These are phyloP conservation scores for Drosophila affinis DNA, from an alignment of 2,888 invertebrate genomes.

Conservation along the genomic window DNA sequence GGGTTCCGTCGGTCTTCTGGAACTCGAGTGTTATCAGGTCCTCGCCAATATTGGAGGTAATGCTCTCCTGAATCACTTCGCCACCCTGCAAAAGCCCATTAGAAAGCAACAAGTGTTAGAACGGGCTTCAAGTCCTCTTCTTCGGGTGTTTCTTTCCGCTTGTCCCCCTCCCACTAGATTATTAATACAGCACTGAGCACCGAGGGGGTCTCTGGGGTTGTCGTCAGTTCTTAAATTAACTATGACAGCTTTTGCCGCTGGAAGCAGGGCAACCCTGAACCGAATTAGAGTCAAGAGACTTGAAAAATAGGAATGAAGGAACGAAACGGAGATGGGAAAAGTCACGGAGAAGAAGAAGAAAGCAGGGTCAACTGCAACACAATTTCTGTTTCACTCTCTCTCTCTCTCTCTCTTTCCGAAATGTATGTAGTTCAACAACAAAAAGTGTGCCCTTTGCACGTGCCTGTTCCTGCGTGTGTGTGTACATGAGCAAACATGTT, in stretches of 20 bases:
- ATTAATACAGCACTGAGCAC: conserved; percentile 59
- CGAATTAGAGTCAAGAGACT: conserved; percentile 77
- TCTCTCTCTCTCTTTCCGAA: conserved; percentile 15
- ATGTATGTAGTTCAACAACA: conserved; percentile 68
- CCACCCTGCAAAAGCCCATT: conserved; percentile 88
- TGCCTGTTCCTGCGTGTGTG: neutral
- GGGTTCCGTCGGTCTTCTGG: conserved; percentile 94
- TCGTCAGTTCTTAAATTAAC: conserved; percentile 63
- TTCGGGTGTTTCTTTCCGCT: conserved; percentile 14
- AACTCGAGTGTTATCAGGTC: conserved; percentile 95
- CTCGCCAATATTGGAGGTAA: conserved; percentile 94
- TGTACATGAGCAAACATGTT: conserved; percentile 41
- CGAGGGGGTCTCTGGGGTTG: conserved; percentile 20
- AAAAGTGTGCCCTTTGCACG: conserved; percentile 40
- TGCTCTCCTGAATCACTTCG: conserved; percentile 96
- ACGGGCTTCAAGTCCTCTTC: conserved; percentile 16
- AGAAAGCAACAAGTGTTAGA: conserved; percentile 61
- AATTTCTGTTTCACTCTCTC: conserved; percentile 21
- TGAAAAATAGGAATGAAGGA: conserved; percentile 37
- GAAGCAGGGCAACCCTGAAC: conserved; percentile 66
- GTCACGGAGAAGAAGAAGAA: conserved; percentile 39
- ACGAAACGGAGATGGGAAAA: conserved; percentile 42
- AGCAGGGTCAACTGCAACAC: conserved; percentile 22
- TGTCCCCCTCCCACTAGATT: conserved; percentile 46
- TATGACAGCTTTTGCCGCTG: conserved; percentile 49